A percentile compares a stretch with the other conserved stretches of the same genome.
phyloP scores from a whole-genome alignment of 1,140 invertebrate genomes.

The Dryas iulia region DNA sequence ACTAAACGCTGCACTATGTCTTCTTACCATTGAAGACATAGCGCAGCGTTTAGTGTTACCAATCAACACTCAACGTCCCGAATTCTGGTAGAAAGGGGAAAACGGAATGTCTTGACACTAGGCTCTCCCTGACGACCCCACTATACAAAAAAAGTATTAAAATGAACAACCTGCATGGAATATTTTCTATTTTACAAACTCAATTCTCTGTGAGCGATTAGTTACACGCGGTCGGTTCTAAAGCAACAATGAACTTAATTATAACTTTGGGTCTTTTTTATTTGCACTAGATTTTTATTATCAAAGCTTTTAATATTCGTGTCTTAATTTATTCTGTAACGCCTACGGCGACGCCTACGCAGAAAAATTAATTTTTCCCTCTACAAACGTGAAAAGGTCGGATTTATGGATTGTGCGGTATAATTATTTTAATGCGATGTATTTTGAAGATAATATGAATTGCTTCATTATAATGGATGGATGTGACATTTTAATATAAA shows the following conservation, averaged over 20 bases:
- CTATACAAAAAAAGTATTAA: no score
- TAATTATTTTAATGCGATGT: not conserved
- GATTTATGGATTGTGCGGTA: not conserved
- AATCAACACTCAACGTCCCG: no score
- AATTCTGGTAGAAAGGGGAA: no score
- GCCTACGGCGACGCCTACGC: not conserved
- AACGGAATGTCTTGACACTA: no score
- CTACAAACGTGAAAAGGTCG: not conserved
- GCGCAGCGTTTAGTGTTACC: no score
- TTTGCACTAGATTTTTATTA: conserved; percentile 1
- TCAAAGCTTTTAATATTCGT: not conserved
- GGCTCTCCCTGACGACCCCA: no score
- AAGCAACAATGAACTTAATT: not conserved
- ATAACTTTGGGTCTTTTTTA: not conserved
- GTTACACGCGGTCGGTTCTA: not conserved
- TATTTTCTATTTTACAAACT: not conserved
- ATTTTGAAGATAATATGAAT: not conserved
- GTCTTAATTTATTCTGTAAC: not conserved
- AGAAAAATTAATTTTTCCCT: not conserved
- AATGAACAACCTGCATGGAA: no score
- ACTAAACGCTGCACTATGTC: no score
- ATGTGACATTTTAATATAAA: not conserved
- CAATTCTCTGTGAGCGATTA: not conserved
- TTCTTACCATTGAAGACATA: no score
- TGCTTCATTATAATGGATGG: not conserved